These are phyloP conservation scores for Calidris pygmaea DNA, from an alignment of 2,113 vertebrate genomes.

Conservation along the genomic window DNA sequence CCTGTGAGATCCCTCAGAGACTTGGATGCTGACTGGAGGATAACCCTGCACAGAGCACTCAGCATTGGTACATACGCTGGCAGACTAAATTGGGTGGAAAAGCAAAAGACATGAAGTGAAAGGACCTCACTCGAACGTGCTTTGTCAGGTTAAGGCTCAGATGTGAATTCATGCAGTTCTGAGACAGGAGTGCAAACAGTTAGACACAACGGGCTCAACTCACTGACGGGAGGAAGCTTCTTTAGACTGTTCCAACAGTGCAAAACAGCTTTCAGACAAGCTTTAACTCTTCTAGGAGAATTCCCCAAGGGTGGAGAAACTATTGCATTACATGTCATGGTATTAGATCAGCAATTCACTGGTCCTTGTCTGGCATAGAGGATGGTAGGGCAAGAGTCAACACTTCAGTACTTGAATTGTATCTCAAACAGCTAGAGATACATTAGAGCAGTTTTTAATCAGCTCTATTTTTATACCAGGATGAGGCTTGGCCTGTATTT, in stretches of 20 bases:
- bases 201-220: accelerated
- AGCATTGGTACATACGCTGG: background rate
- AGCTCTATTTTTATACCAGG: background rate
- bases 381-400: background rate
- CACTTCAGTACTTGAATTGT: background rate
- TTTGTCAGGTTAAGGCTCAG: background rate
- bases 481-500: background rate
- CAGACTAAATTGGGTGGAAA: background rate
- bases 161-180: background rate
- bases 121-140: background rate
- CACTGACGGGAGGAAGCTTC: background rate
- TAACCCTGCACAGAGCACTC: background rate
- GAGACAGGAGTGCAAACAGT: background rate
- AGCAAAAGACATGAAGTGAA: accelerated
- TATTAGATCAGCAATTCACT: background rate
- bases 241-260: background rate
- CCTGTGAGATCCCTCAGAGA: accelerated
- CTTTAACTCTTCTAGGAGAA: background rate
- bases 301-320: background rate
- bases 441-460: background rate
- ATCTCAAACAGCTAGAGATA: background rate
- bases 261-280: background rate
- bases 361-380: background rate
- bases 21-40: background rate
- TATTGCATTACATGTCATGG: background rate